A percentile compares a stretch with the other conserved stretches of the same genome.
phyloP scores from a whole-genome alignment of 2,888 invertebrate species.

The Ormia ochracea region DNA sequence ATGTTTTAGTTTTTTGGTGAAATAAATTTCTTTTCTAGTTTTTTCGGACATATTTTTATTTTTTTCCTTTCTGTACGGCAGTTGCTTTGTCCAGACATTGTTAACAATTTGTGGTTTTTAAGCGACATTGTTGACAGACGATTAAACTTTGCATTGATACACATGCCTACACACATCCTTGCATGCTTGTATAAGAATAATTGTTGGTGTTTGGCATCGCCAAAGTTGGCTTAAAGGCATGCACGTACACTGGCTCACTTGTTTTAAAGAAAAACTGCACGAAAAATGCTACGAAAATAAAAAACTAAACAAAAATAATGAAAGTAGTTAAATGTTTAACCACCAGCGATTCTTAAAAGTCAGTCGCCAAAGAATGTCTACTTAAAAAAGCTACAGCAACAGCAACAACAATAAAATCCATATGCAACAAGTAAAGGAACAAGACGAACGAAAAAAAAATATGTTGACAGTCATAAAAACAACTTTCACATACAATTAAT shows the following conservation, averaged over 20 bases:
- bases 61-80: constrained; percentile 1
- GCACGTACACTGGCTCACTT: neutral
- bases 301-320: constrained; percentile 49
- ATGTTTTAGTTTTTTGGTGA: constrained; percentile 29
- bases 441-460: constrained; percentile 27
- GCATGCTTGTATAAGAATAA: neutral
- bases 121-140: constrained; percentile 62
- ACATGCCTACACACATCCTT: neutral
- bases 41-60: constrained; percentile 25
- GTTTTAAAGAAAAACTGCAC: neutral
- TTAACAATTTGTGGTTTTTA: constrained; percentile 52
- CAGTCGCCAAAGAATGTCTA: constrained; percentile 55
- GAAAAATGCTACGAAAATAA: neutral
- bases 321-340: constrained; percentile 60
- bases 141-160: constrained; percentile 36
- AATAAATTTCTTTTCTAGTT: constrained; percentile 56
- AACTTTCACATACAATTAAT: constrained; percentile 62
- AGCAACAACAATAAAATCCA: constrained; percentile 37
- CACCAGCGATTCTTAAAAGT: constrained; percentile 56
- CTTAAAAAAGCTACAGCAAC: constrained; percentile 14
- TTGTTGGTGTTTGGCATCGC: constrained; percentile 30
- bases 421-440: constrained; percentile 31
- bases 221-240: constrained; percentile 50
- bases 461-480: constrained; percentile 60
- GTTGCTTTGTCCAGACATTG: constrained; percentile 51